Evolutionary conservation across 2,888 invertebrate genomes (phyloP), one percentile per base, ranked within the genome.

Genomic region (Drosophila peninsularis): DNA sequence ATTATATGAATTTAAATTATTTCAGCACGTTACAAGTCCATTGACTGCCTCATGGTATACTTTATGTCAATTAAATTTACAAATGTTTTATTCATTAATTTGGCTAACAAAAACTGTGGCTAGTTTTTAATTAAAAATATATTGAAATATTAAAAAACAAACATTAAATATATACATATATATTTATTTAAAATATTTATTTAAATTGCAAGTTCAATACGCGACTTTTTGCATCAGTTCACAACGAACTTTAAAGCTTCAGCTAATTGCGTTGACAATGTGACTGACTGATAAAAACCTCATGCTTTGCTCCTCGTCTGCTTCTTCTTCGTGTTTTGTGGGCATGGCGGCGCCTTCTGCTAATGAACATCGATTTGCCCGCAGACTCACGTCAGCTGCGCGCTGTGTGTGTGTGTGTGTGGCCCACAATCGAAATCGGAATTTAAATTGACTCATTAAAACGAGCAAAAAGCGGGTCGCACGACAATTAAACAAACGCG

Each of bases 401-500:
- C 11, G 11, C 32, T 50, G 17, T 13, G 49, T 14, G 6, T 49
- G 45, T 27, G 27, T 66, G 61, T 65, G 65, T 47, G 62, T 62
- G 68, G 54, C 54, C 85, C 80, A 82, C 73, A 86, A 88, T 86
- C 89, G 88, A 86, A 89, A 86, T 89, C 80, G 82, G 89, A 89
- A 86, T 86, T 86, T 89, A 86, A 86, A 86, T 86, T 86, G 85
- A 89, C 85, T 86, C 89, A 86, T 86, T 86, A 89, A 88, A 86
- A 84, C 69, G 72, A 75, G 83, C 83, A 88, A 88, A 83, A 83
- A 88, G 83, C 80, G 86, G 81, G 88, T 78, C 88, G 86, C 83
- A 70, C 80, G 84, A 89, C 85, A 86, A 87, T 86, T 89, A 86
- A 89, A 84, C 85, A 85, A 87, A 74, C 76, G 81, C 71, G 70